Evolutionary conservation across 2,797 vertebrate species (phyloP).

Genomic region (Catharus ustulatus): DNA sequence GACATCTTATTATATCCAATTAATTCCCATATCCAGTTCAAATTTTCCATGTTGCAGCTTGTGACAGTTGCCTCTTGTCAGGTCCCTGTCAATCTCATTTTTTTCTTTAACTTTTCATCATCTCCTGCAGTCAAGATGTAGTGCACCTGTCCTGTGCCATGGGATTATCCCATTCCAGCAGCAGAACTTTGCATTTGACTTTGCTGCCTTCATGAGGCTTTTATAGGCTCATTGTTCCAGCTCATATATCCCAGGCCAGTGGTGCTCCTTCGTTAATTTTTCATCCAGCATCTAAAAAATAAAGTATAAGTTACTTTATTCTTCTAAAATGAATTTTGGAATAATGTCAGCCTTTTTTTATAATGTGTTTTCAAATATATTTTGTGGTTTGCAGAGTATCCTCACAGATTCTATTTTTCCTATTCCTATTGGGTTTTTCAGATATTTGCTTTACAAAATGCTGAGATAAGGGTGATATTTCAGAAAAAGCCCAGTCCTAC

Average conservation of each 20-base stretch:
- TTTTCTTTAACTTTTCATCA: background rate
- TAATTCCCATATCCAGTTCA: background rate
- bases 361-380: background rate
- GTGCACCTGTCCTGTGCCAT: background rate
- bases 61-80: background rate
- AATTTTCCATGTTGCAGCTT: background rate
- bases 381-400: background rate
- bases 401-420: background rate
- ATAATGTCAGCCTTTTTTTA: background rate
- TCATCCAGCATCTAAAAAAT: slow-evolving; percentile 70
- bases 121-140: background rate
- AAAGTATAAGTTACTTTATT: slow-evolving; percentile 69
- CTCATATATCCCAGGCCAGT: slow-evolving; percentile 41
- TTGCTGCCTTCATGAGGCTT: background rate
- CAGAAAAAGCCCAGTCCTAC: background rate
- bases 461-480: background rate
- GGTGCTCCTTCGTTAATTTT: slow-evolving; percentile 75
- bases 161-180: background rate
- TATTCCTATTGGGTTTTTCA: background rate
- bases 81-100: background rate
- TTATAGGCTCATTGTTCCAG: background rate
- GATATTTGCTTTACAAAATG: background rate
- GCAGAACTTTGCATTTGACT: background rate
- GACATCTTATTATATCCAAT: background rate
- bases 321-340: background rate